Evolutionary conservation across 2,888 invertebrate species (phyloP).

Genomic region (Beris morrisii): DNA sequence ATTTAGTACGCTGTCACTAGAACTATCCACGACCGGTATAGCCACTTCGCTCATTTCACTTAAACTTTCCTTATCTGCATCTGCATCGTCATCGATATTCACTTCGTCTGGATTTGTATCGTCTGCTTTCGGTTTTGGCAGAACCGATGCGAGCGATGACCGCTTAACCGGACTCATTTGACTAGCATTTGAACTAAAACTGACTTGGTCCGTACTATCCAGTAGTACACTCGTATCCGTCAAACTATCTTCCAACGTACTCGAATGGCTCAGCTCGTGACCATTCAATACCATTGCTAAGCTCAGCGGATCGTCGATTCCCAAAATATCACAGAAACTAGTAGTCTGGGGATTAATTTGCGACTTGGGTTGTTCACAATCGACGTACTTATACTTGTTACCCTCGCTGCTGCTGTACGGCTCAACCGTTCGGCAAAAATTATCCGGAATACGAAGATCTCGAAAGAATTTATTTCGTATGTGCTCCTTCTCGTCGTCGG

Average conservation of each 20-base stretch:
- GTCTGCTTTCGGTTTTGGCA: conserved; percentile 35
- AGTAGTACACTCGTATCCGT: conserved; percentile 24
- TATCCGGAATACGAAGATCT: conserved; percentile 71
- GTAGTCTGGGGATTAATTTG: conserved; percentile 71
- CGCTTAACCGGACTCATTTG: conserved; percentile 27
- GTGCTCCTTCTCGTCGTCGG: conserved; percentile 69
- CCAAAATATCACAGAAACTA: conserved; percentile 66
- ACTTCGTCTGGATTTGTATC: conserved; percentile 21
- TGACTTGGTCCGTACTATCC: conserved; percentile 30
- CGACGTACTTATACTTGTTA: conserved; percentile 45
- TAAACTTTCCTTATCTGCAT: conserved; percentile 6
- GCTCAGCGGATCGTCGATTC: conserved; percentile 80
- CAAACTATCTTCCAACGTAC: conserved; percentile 42
- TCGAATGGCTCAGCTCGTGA: conserved; percentile 50
- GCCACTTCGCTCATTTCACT: neutral
- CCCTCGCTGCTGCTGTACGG: conserved; percentile 59
- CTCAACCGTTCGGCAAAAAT: conserved; percentile 77
- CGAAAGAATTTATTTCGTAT: conserved; percentile 66
- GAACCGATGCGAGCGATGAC: conserved; percentile 23
- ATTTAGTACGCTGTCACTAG: neutral
- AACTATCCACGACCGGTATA: neutral
- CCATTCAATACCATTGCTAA: conserved; percentile 62
- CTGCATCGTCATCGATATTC: conserved; percentile 12
- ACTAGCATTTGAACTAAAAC: conserved; percentile 21
- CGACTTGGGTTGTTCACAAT: conserved; percentile 57